These are phyloP conservation scores for Pitangus sulphuratus DNA, from an alignment of 2,797 vertebrate genomes.

Conservation along the genomic window DNA sequence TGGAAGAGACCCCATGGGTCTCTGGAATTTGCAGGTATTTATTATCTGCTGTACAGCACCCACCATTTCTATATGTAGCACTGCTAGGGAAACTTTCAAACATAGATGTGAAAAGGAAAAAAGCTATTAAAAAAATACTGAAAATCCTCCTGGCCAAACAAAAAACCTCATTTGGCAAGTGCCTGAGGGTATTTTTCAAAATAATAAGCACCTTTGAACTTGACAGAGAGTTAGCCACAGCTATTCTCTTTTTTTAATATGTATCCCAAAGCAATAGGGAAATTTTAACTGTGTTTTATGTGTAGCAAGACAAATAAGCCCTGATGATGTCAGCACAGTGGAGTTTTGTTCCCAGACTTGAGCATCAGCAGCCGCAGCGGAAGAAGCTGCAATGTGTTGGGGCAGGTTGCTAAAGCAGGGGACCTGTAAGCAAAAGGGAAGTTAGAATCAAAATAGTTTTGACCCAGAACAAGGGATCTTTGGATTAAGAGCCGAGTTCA, in stretches of 20 bases:
- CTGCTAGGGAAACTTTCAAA: not conserved
- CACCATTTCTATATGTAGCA: not conserved
- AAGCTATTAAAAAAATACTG: not conserved
- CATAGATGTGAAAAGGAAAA: not conserved
- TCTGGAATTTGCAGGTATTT: not conserved
- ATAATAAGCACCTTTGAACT: slow-evolving; percentile 23
- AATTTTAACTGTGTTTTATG: not conserved
- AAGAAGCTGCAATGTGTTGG: not conserved
- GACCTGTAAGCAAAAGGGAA: not conserved
- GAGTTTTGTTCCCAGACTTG: not conserved
- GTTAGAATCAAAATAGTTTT: not conserved
- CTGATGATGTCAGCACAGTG: not conserved
- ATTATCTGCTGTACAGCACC: not conserved
- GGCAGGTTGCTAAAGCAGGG: not conserved
- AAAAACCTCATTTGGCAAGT: not conserved
- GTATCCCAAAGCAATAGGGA: slow-evolving; percentile 20
- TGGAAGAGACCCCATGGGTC: not conserved
- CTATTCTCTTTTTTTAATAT: slow-evolving; percentile 13
- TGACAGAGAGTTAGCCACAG: slow-evolving; percentile 14
- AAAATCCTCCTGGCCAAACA: not conserved
- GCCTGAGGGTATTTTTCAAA: not conserved
- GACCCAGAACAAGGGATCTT: not conserved
- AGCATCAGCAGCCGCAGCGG: not conserved
- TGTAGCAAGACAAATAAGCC: not conserved
- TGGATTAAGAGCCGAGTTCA: not conserved